Percentiles rank a stretch among this genome's conserved stretches.
phyloP scores from a whole-genome alignment of 37 sponge, comb jelly and placozoan genomes.

The Beroe forskalii region DNA sequence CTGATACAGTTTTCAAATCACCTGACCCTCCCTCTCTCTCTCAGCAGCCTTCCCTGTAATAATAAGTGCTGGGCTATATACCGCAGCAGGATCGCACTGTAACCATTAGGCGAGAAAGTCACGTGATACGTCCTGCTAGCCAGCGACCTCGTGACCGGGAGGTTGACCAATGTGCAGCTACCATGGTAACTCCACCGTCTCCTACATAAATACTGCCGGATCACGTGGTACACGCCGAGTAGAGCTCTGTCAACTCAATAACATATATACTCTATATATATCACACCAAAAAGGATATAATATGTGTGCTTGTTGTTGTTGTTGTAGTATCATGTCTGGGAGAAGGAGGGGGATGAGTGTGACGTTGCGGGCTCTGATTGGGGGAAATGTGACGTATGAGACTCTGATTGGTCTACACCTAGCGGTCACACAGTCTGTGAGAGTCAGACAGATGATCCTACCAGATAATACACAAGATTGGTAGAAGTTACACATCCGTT shows the following conservation, averaged over 20 bases:
- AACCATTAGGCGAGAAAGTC: conserved; percentile 61
- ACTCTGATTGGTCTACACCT: too few relatives aligned
- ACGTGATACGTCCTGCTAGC: not conserved
- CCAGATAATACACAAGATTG: too few relatives aligned
- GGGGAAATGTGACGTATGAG: too few relatives aligned
- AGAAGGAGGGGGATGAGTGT: not conserved
- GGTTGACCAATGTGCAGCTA: conserved; percentile 40
- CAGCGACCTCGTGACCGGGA: not conserved
- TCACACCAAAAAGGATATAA: not conserved
- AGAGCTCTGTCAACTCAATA: not conserved
- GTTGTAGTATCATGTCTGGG: not conserved
- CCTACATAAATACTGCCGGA: not conserved
- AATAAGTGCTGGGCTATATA: not conserved
- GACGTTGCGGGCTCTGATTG: not conserved
- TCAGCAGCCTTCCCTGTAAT: not conserved
- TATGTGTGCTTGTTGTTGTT: not conserved
- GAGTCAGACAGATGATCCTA: too few relatives aligned
- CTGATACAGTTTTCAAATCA: conserved; percentile 13
- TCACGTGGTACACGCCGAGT: conserved; percentile 23
- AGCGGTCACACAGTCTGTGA: too few relatives aligned
- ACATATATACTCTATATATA: not conserved
- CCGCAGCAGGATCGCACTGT: not conserved
- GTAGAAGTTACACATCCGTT: not conserved
- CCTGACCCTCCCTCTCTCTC: not conserved
- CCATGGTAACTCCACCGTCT: conserved; percentile 35